Evolutionary conservation across 2,797 vertebrate genomes (phyloP).

Genomic region (Rhincodon typus): DNA sequence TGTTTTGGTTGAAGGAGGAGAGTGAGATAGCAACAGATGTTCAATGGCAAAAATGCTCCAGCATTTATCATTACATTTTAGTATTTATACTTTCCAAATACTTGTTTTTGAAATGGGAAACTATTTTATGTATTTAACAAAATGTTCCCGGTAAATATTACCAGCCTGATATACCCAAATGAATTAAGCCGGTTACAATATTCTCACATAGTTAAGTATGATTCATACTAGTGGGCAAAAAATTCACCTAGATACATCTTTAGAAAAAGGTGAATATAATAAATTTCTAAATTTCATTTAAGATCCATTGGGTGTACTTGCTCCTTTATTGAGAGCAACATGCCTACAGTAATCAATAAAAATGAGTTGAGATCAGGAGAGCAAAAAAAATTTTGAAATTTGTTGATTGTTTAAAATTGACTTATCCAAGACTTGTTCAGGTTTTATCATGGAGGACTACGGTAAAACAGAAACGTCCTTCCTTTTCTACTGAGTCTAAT

Average conservation of each 20-base stretch:
- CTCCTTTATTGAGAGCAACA: neutral
- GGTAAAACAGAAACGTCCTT: neutral
- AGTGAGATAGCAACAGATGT: neutral
- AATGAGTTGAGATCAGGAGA: neutral
- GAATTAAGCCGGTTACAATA: neutral
- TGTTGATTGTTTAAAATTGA: neutral
- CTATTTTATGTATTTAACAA: neutral
- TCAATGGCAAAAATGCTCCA: neutral
- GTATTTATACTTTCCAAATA: conserved; percentile 2
- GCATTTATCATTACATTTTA: neutral
- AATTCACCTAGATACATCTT: neutral
- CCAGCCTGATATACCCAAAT: neutral
- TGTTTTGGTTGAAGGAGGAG: neutral
- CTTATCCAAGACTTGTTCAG: neutral
- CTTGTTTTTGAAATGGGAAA: conserved; percentile 2
- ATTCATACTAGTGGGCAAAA: neutral
- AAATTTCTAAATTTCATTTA: neutral
- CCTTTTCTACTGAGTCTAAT: neutral
- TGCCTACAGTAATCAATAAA: neutral
- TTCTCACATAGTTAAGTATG: neutral
- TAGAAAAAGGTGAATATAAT: neutral
- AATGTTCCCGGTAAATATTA: neutral
- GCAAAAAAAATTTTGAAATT: neutral
- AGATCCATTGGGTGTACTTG: neutral
- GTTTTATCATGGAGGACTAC: neutral